Percentiles rank a stretch among this genome's conserved stretches.
These are phyloP conservation scores for Scrobipalpa costella DNA, from an alignment of 2,888 invertebrate genomes.

Conservation along the genomic window DNA sequence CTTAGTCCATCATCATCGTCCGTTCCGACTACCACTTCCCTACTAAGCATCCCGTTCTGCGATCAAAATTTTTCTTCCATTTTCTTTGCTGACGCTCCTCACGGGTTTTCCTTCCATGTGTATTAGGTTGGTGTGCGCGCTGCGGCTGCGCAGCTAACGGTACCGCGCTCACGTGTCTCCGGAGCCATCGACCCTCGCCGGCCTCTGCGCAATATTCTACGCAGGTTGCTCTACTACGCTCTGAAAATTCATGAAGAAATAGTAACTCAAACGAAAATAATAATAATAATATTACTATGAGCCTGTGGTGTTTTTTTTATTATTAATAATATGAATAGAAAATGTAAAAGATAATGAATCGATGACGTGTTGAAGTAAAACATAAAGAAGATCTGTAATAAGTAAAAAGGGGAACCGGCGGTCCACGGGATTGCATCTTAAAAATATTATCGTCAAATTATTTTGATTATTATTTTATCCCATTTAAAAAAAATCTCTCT, in stretches of 20 bases:
- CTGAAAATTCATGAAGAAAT: not conserved
- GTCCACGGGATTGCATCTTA: no score
- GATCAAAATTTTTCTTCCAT: conserved; percentile 5
- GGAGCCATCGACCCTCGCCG: conserved; percentile 77
- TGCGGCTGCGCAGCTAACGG: conserved; percentile 65
- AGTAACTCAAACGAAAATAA: no score
- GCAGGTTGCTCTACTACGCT: not conserved
- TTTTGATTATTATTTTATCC: no score
- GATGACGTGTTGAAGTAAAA: no score
- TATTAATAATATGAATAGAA: no score
- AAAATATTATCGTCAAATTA: no score
- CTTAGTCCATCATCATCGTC: not conserved
- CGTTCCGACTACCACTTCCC: not conserved
- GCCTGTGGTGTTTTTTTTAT: no score
- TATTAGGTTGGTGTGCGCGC: conserved; percentile 59
- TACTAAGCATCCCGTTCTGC: not conserved
- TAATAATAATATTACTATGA: no score
- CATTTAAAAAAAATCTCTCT: no score
- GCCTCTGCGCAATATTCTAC: conserved; percentile 72
- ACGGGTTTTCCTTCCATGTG: conserved; percentile 71
- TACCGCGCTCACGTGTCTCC: conserved; percentile 74
- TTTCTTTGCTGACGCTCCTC: conserved; percentile 52
- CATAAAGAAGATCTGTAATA: no score
- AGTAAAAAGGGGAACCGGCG: no score
- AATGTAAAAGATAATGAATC: no score